Evolutionary conservation across 2,888 invertebrate species (phyloP), one percentile per base, ranked within the genome.

Genomic region (Drosophila cyrtoloma): DNA sequence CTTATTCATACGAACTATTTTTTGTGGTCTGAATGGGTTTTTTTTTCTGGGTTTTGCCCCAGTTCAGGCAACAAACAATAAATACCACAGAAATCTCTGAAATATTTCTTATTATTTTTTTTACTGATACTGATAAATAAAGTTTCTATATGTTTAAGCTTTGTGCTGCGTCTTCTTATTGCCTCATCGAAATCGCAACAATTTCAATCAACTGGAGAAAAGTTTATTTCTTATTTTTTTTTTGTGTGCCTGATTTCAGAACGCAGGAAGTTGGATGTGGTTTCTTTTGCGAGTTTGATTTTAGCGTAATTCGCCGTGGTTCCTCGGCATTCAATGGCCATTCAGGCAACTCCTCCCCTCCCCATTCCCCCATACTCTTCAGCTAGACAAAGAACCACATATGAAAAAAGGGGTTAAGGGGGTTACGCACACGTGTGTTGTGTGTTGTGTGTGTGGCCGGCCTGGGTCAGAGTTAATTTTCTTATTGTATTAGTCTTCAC

Each of bases 391-490:
- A 58, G 58, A 58, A 32, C 58, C 51, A 42, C 47, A n/a, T 26
- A 9, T 28, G 57, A 22, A 28, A 37, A 57, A 79, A 89, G 80
- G 86, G 86, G 90, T 87, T 85, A 84, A 84, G 85, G 79, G 53
- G 58, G 51, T 50, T 44, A 52, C 47, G 6, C 58, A 67, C 50
- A 50, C 60, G 62, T 64, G 69, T 76, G 35, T 56, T 42, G 39
- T 39, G 26, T 30, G 19, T 35, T 26, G 44, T 57, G 56, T 71
- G 75, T 69, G 55, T 59, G 59, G 63, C 58, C 75, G 32, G 35
- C 69, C 57, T 62, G 77, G 78, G 81, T 86, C 78, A 81, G 70
- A 82, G 74, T 82, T 88, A 86, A 86, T 90, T 86, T 79, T 80
- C 74, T 74, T 88, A 90, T 86, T 90, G 90, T 90, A 81, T 90